A percentile compares a stretch with the other conserved stretches of the same genome.
These are phyloP conservation scores for Coranthus polyacanthus DNA, from an alignment of 2,797 vertebrate genomes.

Conservation along the genomic window DNA sequence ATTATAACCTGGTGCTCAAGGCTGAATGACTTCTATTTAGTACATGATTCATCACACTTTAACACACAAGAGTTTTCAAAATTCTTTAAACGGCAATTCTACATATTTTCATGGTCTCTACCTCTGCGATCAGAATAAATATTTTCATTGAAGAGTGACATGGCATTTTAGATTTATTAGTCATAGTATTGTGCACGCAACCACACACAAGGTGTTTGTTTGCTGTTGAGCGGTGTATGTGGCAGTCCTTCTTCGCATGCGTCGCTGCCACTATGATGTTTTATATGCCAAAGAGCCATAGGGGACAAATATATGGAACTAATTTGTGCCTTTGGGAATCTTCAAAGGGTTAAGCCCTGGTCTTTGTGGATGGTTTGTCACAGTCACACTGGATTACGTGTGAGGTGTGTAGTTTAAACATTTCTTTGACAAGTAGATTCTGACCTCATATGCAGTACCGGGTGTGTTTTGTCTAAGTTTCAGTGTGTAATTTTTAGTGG, in stretches of 20 bases:
- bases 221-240: neutral
- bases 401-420: conserved; percentile 28
- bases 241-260: conserved; percentile 13
- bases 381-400: conserved; percentile 36
- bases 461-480: neutral
- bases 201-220: neutral
- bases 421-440: conserved; percentile 27
- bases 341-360: conserved; percentile 50
- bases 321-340: conserved; percentile 51
- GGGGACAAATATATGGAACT: conserved; percentile 45
- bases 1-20: conserved; percentile 2
- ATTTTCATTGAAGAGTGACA: neutral
- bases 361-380: conserved; percentile 56
- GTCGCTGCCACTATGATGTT: conserved; percentile 22
- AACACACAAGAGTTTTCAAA: neutral
- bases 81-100: neutral
- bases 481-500: no score
- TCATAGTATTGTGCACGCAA: neutral
- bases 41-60: neutral
- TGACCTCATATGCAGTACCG: neutral
- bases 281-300: conserved; percentile 51
- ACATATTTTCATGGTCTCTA: neutral
- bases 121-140: neutral
- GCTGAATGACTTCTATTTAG: neutral
- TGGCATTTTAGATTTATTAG: neutral